Evolutionary conservation across 2,888 invertebrate genomes (phyloP).

Genomic region (Lissocephala sabroskyi): DNA sequence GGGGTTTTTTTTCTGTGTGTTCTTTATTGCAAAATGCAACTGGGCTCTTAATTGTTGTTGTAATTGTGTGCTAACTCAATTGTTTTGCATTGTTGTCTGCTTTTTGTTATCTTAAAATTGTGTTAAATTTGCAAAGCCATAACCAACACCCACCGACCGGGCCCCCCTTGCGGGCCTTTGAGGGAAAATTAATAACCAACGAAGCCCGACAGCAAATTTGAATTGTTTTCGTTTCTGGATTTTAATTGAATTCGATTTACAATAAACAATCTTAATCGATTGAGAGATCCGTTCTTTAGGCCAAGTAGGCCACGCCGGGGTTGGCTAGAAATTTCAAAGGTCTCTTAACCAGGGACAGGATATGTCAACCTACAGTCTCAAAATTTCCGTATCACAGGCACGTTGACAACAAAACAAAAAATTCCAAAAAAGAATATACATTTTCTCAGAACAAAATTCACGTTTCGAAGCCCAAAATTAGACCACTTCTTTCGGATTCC

Average conservation of each 20-base stretch:
- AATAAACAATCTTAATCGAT: constrained; percentile 28
- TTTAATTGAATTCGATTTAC: constrained; percentile 42
- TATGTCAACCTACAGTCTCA: no score
- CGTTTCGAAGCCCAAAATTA: no score
- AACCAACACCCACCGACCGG: neutral
- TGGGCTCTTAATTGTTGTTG: constrained; percentile 50
- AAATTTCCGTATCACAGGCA: no score
- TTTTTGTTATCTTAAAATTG: constrained; percentile 52
- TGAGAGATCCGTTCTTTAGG: no score
- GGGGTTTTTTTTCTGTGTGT: constrained; percentile 24
- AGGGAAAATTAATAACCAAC: constrained; percentile 50
- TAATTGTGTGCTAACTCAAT: constrained; percentile 58
- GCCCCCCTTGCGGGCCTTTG: neutral
- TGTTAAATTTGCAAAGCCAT: constrained; percentile 43
- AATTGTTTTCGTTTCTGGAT: constrained; percentile 26
- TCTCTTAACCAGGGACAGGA: no score
- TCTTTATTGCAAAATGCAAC: constrained; percentile 47
- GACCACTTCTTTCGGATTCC: no score
- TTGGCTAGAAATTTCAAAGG: no score
- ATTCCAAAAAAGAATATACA: no score
- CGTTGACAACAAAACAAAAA: no score
- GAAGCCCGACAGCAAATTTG: constrained; percentile 18
- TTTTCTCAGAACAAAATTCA: no score
- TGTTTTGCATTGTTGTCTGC: constrained; percentile 29
- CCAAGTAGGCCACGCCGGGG: no score